These are phyloP conservation scores for Andrena fulva DNA, from an alignment of 2,888 invertebrate species.

Conservation along the genomic window DNA sequence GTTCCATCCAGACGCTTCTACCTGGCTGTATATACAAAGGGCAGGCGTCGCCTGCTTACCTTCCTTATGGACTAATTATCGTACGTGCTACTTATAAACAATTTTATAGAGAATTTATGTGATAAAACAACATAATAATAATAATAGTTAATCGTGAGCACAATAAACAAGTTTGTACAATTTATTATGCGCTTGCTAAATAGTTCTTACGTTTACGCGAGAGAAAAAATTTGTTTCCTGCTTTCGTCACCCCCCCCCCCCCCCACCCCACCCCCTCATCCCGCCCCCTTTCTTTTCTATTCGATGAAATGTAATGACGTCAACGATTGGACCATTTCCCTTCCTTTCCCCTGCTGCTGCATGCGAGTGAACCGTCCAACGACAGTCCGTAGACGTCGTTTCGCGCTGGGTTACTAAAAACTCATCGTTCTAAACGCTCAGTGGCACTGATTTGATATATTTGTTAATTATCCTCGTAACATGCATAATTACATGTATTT, in stretches of 20 bases:
- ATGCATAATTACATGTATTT: conserved; percentile 62
- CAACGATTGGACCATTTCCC: conserved; percentile 48
- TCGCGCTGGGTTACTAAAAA: conserved; percentile 55
- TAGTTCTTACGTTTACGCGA: conserved; percentile 75
- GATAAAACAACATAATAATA: conserved; percentile 82
- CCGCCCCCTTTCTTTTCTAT: conserved; percentile 31
- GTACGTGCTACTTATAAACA: conserved; percentile 81
- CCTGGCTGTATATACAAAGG: conserved; percentile 74
- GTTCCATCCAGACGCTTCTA: conserved; percentile 53
- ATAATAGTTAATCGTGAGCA: conserved; percentile 80
- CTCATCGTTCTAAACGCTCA: conserved; percentile 65
- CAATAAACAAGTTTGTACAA: conserved; percentile 84
- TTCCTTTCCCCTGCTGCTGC: conserved; percentile 4
- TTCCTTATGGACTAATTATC: conserved; percentile 75
- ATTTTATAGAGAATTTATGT: conserved; percentile 83
- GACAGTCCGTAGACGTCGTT: conserved; percentile 22
- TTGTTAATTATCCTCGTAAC: conserved; percentile 60
- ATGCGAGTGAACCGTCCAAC: conserved; percentile 26
- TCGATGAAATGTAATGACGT: conserved; percentile 45
- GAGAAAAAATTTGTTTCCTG: conserved; percentile 55
- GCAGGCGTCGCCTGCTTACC: conserved; percentile 58
- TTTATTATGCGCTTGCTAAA: conserved; percentile 82
- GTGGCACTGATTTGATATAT: conserved; percentile 71
- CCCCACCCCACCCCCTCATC: background rate
- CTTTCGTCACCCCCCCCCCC: background rate